Base-by-base conservation (phyloP, 2,888 invertebrate genomes). In the Pilophorus perplexus region DNA sequence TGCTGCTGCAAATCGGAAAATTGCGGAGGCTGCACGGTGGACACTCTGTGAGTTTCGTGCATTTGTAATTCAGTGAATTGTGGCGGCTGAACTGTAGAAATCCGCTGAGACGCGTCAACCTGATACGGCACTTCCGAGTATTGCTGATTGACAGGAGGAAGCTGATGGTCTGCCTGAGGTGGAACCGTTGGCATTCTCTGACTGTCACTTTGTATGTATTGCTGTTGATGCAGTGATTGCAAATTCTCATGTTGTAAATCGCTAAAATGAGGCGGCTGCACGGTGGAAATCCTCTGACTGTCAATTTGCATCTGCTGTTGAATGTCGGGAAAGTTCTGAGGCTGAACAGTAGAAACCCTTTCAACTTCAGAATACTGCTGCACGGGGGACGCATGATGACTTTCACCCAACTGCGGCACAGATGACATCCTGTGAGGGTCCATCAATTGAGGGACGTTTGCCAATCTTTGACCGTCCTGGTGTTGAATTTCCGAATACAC, bases 391-490 rank as follows among this genome's bases (percentile, higher is more conserved):
- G 38, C 40, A 10, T 23, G 42, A 10, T 68, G 66, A 28, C 62
- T 44, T 20, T 64, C 68, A 16, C 23, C 16, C 2, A 40, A n/a
- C n/a, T 57, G 65, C 23, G 64, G 67, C 10, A 68, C 67, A 22
- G 50, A 55, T 12, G 70, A 65, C 28, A 67, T 54, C 57, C 70
- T 70, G 10, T 67, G 68, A 12, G 59, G 18, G 3, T n/a, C 22
- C 46, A 6, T 68, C 68, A 20, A n/a, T n/a, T 14, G 25, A n/a
- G 33, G 62, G 12, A 52, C n/a, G n/a, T n/a, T n/a, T n/a, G n/a
- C n/a, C n/a, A n/a, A n/a, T n/a, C n/a, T n/a, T n/a, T n/a, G n/a
- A n/a, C n/a, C n/a, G n/a, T n/a, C 25, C 23, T 59, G 59, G 3
- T 42, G 59, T 12, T 40, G 28, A 3, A 59, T 16, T 37, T 64